A percentile compares a stretch with the other conserved stretches of the same genome.
Conservation (phyloP, 1,140 invertebrate genomes). For the Gonioctena quinquepunctata region DNA sequence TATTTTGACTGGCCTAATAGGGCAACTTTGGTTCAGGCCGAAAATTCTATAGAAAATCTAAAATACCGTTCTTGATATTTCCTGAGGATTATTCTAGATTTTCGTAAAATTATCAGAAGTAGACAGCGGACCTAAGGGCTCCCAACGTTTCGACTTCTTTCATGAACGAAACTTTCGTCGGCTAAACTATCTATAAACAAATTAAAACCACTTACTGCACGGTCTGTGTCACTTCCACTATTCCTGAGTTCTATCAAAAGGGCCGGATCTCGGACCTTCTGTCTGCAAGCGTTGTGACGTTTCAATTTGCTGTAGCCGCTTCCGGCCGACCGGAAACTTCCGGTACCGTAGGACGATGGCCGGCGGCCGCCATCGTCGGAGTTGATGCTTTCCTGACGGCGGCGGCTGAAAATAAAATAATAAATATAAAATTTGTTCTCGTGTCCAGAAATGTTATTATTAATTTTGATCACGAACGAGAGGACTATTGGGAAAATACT, state of each 20-base stretch:
- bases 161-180: background rate
- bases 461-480: no score
- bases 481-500: no score
- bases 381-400: constrained; percentile 35
- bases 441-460: no score
- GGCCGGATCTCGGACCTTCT: constrained; percentile 33
- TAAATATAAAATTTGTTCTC: no score
- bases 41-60: no score
- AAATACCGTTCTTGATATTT: no score
- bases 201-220: constrained; percentile 31
- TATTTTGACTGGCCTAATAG: no score
- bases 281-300: constrained; percentile 40
- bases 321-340: constrained; percentile 39
- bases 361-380: constrained; percentile 36
- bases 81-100: no score
- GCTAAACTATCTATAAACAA: background rate
- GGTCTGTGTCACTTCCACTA: constrained; percentile 2
- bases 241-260: constrained; percentile 14
- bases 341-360: constrained; percentile 16
- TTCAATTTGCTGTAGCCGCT: constrained; percentile 43
- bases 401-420: constrained; percentile 27
- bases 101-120: no score
- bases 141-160: no score
- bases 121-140: no score
- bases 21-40: no score